phyloP scores from a whole-genome alignment of 2,888 invertebrate genomes.

The Archaeoteleia sp. region DNA sequence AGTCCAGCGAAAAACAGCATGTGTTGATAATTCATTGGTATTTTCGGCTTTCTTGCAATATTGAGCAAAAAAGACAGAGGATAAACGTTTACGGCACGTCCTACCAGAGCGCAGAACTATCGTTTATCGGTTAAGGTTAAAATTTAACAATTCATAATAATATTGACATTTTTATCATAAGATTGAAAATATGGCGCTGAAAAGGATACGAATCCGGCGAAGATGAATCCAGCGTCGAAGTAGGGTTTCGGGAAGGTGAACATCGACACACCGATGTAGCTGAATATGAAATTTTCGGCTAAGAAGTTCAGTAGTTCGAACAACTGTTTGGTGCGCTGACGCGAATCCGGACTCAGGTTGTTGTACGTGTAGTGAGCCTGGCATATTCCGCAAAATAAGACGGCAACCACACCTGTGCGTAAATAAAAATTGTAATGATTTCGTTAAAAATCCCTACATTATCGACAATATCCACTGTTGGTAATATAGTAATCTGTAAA shows the following conservation, averaged over 20 bases:
- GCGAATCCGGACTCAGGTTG: conserved; percentile 74
- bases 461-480: no score
- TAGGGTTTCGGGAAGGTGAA: conserved; percentile 97
- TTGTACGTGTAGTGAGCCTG: conserved; percentile 99
- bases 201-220: conserved; percentile 96
- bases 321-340: conserved; percentile 75
- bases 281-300: conserved; percentile 98
- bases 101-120: conserved; percentile 92
- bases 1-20: conserved; percentile 98
- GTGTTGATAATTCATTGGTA: conserved; percentile 95
- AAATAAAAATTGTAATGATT: conserved; percentile 52
- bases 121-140: conserved; percentile 69
- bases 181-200: no score
- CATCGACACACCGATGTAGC: conserved; percentile 98
- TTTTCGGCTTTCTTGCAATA: conserved; percentile 92
- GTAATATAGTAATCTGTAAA: no score
- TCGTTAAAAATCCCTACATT: no score
- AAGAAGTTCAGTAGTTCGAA: conserved; percentile 89
- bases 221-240: conserved; percentile 94
- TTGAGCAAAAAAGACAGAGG: conserved; percentile 95
- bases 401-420: conserved; percentile 96
- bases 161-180: conserved; percentile 5
- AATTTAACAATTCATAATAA: conserved; percentile 39
- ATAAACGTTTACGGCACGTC: conserved; percentile 96
- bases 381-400: conserved; percentile 98